These are phyloP conservation scores for Nautilus pompilius DNA, from an alignment of 1,140 invertebrate genomes.

Conservation along the genomic window DNA sequence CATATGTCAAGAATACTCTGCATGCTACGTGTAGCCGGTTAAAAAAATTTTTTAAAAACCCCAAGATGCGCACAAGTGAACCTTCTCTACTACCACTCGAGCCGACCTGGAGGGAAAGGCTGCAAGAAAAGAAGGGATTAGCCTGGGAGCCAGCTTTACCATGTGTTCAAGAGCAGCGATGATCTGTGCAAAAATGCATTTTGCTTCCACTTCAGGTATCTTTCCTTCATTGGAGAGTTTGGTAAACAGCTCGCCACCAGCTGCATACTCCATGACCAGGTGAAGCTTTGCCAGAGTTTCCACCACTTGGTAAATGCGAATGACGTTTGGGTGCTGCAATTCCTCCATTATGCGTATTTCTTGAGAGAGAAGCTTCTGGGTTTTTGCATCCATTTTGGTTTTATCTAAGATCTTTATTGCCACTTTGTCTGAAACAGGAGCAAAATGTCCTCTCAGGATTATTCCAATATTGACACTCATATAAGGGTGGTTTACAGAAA, in stretches of 20 bases:
- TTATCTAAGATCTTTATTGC: slow-evolving; percentile 89
- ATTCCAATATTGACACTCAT: too few relatives aligned
- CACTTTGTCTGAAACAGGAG: slow-evolving; percentile 67
- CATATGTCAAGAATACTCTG: too few relatives aligned
- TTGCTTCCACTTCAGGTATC: slow-evolving; percentile 69
- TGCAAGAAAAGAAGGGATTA: too few relatives aligned
- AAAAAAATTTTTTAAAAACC: too few relatives aligned
- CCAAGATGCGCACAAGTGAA: too few relatives aligned
- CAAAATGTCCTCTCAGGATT: slow-evolving; percentile 8
- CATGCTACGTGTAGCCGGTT: too few relatives aligned
- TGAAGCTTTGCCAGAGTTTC: slow-evolving; percentile 79
- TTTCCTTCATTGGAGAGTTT: slow-evolving; percentile 77
- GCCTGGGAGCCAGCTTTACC: too few relatives aligned
- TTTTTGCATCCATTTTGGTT: slow-evolving; percentile 74
- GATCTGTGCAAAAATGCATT: slow-evolving; percentile 74
- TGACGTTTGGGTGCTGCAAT: slow-evolving; percentile 77
- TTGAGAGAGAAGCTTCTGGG: slow-evolving; percentile 70
- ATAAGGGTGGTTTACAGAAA: too few relatives aligned
- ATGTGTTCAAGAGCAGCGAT: slow-evolving; percentile 78
- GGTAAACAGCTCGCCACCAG: slow-evolving; percentile 80
- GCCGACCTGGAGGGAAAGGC: too few relatives aligned
- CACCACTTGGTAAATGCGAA: slow-evolving; percentile 60
- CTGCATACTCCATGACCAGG: slow-evolving; percentile 81
- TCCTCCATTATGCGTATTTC: slow-evolving; percentile 79
- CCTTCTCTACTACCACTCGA: too few relatives aligned